phyloP scores from a whole-genome alignment of 1,140 invertebrate genomes.

The Cydia strobilella region DNA sequence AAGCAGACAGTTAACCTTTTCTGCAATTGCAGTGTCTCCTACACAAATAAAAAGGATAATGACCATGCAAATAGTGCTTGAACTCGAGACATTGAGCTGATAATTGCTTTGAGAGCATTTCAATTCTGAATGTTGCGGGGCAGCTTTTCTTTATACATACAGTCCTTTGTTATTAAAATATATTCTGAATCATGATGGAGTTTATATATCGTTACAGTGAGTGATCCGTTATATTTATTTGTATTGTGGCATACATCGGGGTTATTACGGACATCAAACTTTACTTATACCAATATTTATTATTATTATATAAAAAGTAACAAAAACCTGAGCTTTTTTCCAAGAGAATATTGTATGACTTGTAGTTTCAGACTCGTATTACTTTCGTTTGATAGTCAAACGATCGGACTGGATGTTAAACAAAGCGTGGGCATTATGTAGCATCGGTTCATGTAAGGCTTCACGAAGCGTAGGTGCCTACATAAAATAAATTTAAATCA shows the following conservation, averaged over 20 bases:
- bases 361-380: not conserved
- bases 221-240: no score
- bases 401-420: not conserved
- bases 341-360: not conserved
- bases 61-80: slow-evolving; percentile 15
- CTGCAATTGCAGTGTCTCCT: slow-evolving; percentile 17
- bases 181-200: slow-evolving; percentile 11
- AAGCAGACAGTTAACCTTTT: not conserved
- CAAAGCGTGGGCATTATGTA: not conserved
- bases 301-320: no score
- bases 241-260: no score
- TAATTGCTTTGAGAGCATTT: slow-evolving; percentile 18
- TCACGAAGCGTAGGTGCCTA: not conserved
- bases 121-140: not conserved
- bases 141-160: slow-evolving; percentile 15
- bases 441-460: not conserved
- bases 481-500: not conserved
- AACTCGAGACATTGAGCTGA: slow-evolving; percentile 1
- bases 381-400: not conserved
- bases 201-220: slow-evolving; percentile 6
- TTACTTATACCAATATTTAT: no score
- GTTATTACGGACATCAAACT: no score
- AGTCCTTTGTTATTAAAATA: slow-evolving; percentile 28
- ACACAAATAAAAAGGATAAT: slow-evolving; percentile 15
- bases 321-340: no score